phyloP scores from a whole-genome alignment of 1,140 invertebrate species.

The Drosophila sucinea region DNA sequence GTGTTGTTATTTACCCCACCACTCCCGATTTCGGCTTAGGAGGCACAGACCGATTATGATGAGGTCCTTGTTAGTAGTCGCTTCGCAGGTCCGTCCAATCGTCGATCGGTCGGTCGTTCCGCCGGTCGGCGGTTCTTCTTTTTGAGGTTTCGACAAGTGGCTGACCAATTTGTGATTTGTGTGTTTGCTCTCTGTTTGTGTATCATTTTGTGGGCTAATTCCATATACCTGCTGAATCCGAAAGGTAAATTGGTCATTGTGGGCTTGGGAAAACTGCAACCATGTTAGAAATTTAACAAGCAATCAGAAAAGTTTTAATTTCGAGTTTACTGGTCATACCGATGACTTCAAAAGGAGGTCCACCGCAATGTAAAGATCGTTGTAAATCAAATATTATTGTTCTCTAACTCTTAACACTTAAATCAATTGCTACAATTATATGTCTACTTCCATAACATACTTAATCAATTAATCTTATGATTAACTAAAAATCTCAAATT shows the following conservation, averaged over 20 bases:
- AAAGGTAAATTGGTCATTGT: slow-evolving; percentile 31
- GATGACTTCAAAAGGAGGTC: not conserved
- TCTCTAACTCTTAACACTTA: no score
- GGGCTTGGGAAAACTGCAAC: slow-evolving; percentile 57
- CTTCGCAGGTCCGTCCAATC: not conserved
- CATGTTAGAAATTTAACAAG: slow-evolving; percentile 55
- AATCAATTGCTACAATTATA: no score
- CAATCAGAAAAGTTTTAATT: slow-evolving; percentile 15
- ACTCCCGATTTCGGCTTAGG: slow-evolving; percentile 8
- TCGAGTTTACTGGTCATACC: slow-evolving; percentile 18
- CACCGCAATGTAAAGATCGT: not conserved
- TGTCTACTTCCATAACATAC: no score
- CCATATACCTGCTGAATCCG: slow-evolving; percentile 50
- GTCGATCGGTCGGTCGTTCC: slow-evolving; percentile 12
- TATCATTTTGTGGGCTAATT: slow-evolving; percentile 73
- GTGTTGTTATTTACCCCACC: slow-evolving; percentile 58
- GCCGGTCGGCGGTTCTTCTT: slow-evolving; percentile 42
- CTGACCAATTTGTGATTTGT: slow-evolving; percentile 65
- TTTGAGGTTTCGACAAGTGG: slow-evolving; percentile 68
- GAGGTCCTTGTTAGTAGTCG: slow-evolving; percentile 63
- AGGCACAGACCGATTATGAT: slow-evolving; percentile 51
- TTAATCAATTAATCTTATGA: no score
- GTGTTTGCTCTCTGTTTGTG: slow-evolving; percentile 52
- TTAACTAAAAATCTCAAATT: no score
- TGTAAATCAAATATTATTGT: not conserved